phyloP scores from a whole-genome alignment of 2,797 vertebrate genomes.

The Sphenodon punctatus region DNA sequence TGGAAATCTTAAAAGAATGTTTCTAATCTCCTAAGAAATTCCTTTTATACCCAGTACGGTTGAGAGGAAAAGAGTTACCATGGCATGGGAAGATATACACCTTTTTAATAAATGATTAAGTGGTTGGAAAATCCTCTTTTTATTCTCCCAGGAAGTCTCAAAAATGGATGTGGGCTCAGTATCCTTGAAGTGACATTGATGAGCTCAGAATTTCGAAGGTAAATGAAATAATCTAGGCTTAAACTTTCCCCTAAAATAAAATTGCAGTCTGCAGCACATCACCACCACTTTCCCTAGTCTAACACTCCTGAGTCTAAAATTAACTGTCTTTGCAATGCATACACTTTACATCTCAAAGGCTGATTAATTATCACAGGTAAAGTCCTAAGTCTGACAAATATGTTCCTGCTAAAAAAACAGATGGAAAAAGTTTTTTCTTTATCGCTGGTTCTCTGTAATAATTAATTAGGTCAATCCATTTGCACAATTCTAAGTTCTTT shows the following conservation, averaged over 20 bases:
- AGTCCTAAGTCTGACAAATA: conserved; percentile 19
- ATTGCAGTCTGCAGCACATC: neutral
- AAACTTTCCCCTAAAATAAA: conserved; percentile 39
- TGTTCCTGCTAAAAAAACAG: conserved; percentile 25
- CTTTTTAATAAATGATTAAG: neutral
- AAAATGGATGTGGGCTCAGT: neutral
- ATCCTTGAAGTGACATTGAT: conserved; percentile 41
- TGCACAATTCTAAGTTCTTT: too few species aligned
- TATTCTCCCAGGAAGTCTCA: neutral
- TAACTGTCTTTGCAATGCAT: conserved; percentile 45
- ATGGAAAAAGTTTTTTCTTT: neutral
- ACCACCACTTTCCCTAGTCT: conserved; percentile 6
- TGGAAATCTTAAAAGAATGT: neutral
- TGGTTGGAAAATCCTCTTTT: neutral
- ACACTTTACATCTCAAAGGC: conserved; percentile 11
- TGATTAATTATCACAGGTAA: conserved; percentile 43
- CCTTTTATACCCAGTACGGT: neutral
- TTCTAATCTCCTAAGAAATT: neutral
- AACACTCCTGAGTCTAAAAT: conserved; percentile 37
- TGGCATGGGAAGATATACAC: neutral
- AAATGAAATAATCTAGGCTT: conserved; percentile 23
- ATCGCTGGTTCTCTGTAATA: neutral
- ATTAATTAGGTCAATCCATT: too few species aligned
- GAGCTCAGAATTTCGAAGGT: neutral
- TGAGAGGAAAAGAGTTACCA: neutral